Base-by-base conservation (phyloP, 2,113 vertebrate species). In the Saguinus midas region DNA sequence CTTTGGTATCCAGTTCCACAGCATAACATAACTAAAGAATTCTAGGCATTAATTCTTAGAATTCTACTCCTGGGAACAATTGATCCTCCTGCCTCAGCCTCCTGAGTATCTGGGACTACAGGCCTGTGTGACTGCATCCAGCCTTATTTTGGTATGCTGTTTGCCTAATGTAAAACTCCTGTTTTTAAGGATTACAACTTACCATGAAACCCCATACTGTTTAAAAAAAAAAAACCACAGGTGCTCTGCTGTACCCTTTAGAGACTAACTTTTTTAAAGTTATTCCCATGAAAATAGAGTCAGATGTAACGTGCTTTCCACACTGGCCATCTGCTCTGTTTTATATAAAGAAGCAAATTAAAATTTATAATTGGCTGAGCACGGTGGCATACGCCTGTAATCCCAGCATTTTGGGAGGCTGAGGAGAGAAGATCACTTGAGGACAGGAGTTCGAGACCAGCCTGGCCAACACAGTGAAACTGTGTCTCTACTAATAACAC, bases 241-340 rank as follows among this genome's bases (percentile, higher is more conserved):
- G 95, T 97, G 90, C 40, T 96, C 48, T 95, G 73, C 43, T 76
- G 84, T 57, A 94, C 32, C 40, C 68, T 96, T 92, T 93, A 86
- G 87, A 95, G 87, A 87, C 29, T 35, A 94, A 90, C 48, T 97
- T 97, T 61, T 81, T 89, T 58, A 82, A 64, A 96, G 25, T 96
- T 95, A 29, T 92, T 97, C 48, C 25, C 12, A 95, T 52, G 94
- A 96, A 98, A 95, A 91, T 91, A 97, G 91, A 81, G 75, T 96
- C 78, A 97, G 23, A 97, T 86, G 43, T 83, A 97, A 82, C 90
- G 66, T 96, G 95, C 81, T 97, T 96, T 96, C 58, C 57, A 94
- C 32, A 97, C 6, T 66, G n/a, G 83, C 97, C 97, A 97, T 97
- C 96, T 98, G 97, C 86, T 98, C 96, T 96, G 50, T 86, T 96